Evolutionary conservation across 2,888 invertebrate genomes (phyloP).

Genomic region (Drosophila trichaetosa): DNA sequence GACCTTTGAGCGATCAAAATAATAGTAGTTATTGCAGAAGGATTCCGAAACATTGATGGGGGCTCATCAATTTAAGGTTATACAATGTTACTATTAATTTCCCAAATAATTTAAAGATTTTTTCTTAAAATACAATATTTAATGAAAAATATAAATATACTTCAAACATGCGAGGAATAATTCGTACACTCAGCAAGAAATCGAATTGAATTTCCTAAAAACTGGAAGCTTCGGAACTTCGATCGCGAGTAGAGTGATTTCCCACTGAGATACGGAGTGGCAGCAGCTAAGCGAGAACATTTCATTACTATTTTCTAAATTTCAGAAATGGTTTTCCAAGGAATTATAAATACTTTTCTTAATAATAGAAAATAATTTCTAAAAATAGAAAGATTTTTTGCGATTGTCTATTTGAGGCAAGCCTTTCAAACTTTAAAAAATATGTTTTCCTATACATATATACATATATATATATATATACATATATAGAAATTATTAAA

Average conservation of each 20-base stretch:
- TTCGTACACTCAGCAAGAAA: not conserved
- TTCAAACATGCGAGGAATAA: not conserved
- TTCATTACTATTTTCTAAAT: not conserved
- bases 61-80: not conserved
- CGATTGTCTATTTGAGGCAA: not conserved
- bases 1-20: not conserved
- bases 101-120: not conserved
- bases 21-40: not conserved
- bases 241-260: too few relatives aligned
- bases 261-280: too few relatives aligned
- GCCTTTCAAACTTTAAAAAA: not conserved
- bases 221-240: not conserved
- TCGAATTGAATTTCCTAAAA: not conserved
- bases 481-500: not conserved
- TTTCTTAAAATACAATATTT: not conserved
- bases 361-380: not conserved
- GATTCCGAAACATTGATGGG: not conserved
- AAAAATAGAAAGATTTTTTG: not conserved
- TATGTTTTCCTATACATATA: not conserved
- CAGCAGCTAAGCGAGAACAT: not conserved
- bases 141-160: not conserved
- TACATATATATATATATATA: too few relatives aligned
- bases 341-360: not conserved
- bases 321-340: not conserved
- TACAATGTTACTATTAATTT: not conserved